Evolutionary conservation across 1,140 invertebrate species (phyloP).

Genomic region (Bombus polaris): DNA sequence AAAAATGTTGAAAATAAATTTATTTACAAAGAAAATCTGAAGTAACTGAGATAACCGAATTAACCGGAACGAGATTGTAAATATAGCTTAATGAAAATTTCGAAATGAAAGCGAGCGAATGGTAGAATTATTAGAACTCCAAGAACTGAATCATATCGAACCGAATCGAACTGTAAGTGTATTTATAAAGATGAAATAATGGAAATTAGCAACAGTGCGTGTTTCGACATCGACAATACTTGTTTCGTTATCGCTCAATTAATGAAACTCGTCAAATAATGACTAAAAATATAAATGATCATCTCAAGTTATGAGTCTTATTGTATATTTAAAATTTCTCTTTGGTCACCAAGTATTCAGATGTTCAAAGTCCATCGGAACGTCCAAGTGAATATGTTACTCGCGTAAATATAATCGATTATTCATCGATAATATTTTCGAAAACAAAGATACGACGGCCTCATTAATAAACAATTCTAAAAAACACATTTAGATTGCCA

Average conservation of each 20-base stretch:
- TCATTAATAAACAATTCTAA: background rate
- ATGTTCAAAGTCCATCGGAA: background rate
- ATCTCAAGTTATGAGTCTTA: background rate
- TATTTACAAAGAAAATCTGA: background rate
- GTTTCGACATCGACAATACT: background rate
- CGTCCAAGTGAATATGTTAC: background rate
- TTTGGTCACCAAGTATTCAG: background rate
- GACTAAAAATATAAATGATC: background rate
- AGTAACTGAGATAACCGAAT: background rate
- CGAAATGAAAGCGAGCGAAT: background rate
- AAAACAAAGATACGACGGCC: background rate
- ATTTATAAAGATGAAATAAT: conserved; percentile 36
- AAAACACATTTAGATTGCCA: background rate
- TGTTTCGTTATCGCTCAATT: background rate
- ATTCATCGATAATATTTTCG: background rate
- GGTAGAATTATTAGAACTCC: background rate
- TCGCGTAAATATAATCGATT: background rate
- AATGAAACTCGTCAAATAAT: background rate
- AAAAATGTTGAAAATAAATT: background rate
- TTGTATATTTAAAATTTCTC: background rate
- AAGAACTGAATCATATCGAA: background rate
- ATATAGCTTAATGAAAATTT: background rate
- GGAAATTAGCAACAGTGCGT: background rate
- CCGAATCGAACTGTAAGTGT: background rate
- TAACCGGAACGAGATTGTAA: background rate